Percentiles rank a stretch among this genome's conserved stretches.
Conservation (phyloP, 92 coral and sea anemone species). For the Galaxea fascicularis region DNA sequence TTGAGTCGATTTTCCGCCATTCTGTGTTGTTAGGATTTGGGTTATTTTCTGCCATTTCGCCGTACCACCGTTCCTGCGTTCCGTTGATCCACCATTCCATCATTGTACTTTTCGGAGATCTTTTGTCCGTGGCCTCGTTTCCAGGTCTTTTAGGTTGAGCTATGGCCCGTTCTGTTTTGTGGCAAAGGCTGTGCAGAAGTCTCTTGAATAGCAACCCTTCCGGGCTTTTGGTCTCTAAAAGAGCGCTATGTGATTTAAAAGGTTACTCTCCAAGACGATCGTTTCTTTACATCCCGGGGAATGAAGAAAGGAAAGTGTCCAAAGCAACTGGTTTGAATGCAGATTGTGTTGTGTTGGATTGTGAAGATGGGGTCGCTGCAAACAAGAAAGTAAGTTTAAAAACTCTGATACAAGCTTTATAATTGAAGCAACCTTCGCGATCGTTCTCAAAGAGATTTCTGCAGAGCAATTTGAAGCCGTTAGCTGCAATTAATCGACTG, state of each 20-base stretch:
- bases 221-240: slow-evolving; percentile 8
- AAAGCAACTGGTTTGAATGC: slow-evolving; percentile 87
- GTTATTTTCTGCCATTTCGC: too few species aligned
- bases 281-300: slow-evolving; percentile 96
- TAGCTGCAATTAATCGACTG: too few species aligned
- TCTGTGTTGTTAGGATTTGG: too few species aligned
- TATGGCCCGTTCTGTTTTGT: slow-evolving; percentile 8
- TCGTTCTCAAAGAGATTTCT: neutral
- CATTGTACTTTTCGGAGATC: too few species aligned
- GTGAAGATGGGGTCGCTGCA: slow-evolving; percentile 95
- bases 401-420: neutral
- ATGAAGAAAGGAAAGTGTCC: slow-evolving; percentile 88
- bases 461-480: neutral
- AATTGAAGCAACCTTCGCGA: neutral
- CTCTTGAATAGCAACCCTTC: neutral
- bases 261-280: slow-evolving; percentile 86
- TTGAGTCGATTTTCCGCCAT: too few species aligned
- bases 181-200: slow-evolving; percentile 13
- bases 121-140: neutral
- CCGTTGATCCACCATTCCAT: too few species aligned
- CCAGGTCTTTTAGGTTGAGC: neutral
- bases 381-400: slow-evolving; percentile 80
- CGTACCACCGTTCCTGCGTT: too few species aligned
- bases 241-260: slow-evolving; percentile 9
- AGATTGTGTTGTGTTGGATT: slow-evolving; percentile 92